phyloP scores from a whole-genome alignment of 1,140 invertebrate genomes.

The Palaemon carinicauda region DNA sequence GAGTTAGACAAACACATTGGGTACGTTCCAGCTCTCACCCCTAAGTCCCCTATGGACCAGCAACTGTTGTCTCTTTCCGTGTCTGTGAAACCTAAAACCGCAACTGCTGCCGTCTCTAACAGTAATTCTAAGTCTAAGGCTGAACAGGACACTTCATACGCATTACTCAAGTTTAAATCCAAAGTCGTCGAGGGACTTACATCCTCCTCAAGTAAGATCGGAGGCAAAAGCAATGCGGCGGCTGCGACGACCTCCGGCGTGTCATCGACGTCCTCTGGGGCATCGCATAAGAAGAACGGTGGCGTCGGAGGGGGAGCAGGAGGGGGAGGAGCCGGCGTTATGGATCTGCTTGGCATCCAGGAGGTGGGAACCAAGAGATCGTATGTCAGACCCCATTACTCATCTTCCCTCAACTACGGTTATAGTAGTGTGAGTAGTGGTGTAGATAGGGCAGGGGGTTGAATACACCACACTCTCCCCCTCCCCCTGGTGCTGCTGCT shows the following conservation, averaged over 20 bases:
- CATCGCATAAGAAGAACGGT: background rate
- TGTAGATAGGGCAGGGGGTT: conserved; percentile 37
- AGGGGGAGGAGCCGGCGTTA: background rate
- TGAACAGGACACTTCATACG: conserved; percentile 23
- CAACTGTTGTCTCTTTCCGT: background rate
- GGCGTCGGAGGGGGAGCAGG: too few species aligned
- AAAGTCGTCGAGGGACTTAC: background rate
- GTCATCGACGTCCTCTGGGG: background rate
- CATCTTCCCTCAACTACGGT: conserved; percentile 28
- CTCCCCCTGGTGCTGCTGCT: conserved; percentile 7
- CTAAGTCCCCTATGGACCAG: conserved; percentile 18
- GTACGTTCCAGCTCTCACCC: conserved; percentile 33
- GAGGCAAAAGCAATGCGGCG: background rate
- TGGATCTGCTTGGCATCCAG: conserved; percentile 33
- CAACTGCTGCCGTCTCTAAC: background rate
- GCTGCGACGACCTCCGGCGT: background rate
- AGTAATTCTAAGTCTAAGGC: conserved; percentile 6
- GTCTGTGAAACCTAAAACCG: conserved; percentile 48
- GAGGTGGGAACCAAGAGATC: conserved; percentile 27
- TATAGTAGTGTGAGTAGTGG: conserved; percentile 59
- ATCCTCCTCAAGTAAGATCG: background rate
- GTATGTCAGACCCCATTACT: conserved; percentile 29
- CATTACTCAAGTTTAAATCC: conserved; percentile 40
- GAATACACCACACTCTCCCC: conserved; percentile 5
- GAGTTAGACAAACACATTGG: background rate